Percentiles rank a stretch among this genome's conserved stretches.
phyloP scores from a whole-genome alignment of 2,113 vertebrate genomes.

The Motacilla tschutschensis region DNA sequence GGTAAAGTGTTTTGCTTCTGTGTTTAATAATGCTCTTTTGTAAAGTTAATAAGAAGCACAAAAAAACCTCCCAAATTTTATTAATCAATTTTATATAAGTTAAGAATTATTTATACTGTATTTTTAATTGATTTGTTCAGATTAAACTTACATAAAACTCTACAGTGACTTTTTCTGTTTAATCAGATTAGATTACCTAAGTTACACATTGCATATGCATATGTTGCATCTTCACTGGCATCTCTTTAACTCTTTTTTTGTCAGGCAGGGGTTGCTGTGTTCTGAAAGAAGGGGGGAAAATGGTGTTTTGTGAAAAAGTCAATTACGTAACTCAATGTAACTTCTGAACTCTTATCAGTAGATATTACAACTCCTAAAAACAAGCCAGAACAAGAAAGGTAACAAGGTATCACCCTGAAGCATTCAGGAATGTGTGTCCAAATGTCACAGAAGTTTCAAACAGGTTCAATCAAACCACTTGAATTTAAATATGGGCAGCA shows the following conservation, averaged over 20 bases:
- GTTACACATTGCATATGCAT: background rate
- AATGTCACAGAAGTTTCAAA: background rate
- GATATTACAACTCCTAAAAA: background rate
- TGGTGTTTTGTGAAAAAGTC: background rate
- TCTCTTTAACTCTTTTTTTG: background rate
- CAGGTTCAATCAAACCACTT: background rate
- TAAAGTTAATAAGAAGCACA: slow-evolving; percentile 43
- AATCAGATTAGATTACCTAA: background rate
- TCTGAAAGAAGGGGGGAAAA: background rate
- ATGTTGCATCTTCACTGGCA: background rate
- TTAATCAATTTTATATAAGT: slow-evolving; percentile 74
- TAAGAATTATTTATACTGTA: slow-evolving; percentile 78
- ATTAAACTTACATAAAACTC: slow-evolving; percentile 60
- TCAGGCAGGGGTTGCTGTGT: background rate
- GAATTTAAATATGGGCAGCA: fast-evolving
- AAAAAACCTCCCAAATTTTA: background rate
- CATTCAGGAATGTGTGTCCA: background rate
- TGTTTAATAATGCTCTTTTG: slow-evolving; percentile 55
- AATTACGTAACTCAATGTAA: background rate
- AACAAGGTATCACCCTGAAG: no score
- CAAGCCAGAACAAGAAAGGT: background rate
- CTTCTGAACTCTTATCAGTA: background rate
- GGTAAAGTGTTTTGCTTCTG: slow-evolving; percentile 43
- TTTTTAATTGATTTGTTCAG: slow-evolving; percentile 71
- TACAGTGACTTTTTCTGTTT: background rate